Evolutionary conservation across 2,888 invertebrate genomes (phyloP).

Genomic region (Lasiommata megera): DNA sequence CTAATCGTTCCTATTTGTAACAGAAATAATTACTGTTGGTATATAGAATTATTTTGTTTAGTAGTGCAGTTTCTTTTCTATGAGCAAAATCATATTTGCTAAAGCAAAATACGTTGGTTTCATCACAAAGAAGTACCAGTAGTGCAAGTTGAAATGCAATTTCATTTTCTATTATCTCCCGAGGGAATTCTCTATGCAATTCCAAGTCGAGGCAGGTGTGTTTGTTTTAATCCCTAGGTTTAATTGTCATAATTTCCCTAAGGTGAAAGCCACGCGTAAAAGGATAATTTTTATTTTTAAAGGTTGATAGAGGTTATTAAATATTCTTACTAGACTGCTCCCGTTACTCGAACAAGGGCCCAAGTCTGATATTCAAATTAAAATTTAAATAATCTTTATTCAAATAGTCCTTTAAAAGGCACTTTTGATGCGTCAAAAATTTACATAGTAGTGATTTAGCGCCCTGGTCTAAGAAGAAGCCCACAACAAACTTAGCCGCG

Average conservation of each 20-base stretch:
- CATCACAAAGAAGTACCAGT: not conserved
- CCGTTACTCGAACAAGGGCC: too few species aligned
- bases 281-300: not conserved
- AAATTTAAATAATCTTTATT: too few species aligned
- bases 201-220: not conserved
- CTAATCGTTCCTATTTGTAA: too few species aligned
- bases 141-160: conserved; percentile 2
- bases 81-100: not conserved
- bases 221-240: not conserved
- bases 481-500: too few species aligned
- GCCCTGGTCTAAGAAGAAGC: too few species aligned
- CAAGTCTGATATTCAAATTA: too few species aligned
- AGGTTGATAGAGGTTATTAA: too few species aligned
- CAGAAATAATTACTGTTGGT: too few species aligned
- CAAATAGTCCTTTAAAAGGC: too few species aligned
- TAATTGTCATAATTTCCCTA: conserved; percentile 16
- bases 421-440: too few species aligned
- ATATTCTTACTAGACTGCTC: too few species aligned
- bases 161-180: conserved; percentile 22
- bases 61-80: not conserved
- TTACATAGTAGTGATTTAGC: too few species aligned
- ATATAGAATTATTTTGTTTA: not conserved
- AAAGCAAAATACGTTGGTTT: not conserved
- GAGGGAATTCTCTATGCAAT: conserved; percentile 2
- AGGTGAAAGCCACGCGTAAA: conserved; percentile 12